Conservation (phyloP, 2,888 invertebrate species). For the Pycnomerus fuliginosus region DNA sequence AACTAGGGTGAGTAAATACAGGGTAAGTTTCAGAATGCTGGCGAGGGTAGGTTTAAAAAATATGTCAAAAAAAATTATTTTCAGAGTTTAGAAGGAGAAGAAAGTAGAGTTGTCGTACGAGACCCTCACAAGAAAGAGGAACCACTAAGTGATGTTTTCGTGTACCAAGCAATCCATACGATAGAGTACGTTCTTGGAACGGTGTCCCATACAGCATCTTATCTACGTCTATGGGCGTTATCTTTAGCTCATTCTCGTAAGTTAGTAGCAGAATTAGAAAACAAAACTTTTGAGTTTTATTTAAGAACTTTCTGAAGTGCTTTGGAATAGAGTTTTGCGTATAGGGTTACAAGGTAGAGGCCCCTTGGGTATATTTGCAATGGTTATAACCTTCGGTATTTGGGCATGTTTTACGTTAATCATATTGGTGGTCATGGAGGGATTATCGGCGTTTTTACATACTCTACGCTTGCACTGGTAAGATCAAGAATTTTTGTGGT, state of each 20-base stretch:
- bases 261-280: too few species aligned
- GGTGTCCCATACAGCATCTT: conserved; percentile 95
- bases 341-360: conserved; percentile 28
- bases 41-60: too few species aligned
- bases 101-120: too few species aligned
- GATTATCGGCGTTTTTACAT: conserved; percentile 86
- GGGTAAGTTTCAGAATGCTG: too few species aligned
- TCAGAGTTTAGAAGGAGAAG: too few species aligned
- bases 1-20: too few species aligned
- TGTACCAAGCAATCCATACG: conserved; percentile 94
- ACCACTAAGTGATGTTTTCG: conserved; percentile 83
- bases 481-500: conserved; percentile 14
- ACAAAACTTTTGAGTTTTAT: too few species aligned
- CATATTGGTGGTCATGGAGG: conserved; percentile 87
- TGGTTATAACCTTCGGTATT: conserved; percentile 68
- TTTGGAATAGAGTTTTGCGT: conserved; percentile 42
- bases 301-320: conserved; percentile 43
- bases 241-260: conserved; percentile 93
- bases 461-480: conserved; percentile 88
- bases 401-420: conserved; percentile 82
- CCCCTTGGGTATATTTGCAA: conserved; percentile 54
- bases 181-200: conserved; percentile 96
- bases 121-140: too few species aligned
- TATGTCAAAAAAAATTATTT: too few species aligned
- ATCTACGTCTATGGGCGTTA: conserved; percentile 93